Evolutionary conservation across 2,888 invertebrate genomes (phyloP).

Genomic region (Yponomeuta plumbellus): DNA sequence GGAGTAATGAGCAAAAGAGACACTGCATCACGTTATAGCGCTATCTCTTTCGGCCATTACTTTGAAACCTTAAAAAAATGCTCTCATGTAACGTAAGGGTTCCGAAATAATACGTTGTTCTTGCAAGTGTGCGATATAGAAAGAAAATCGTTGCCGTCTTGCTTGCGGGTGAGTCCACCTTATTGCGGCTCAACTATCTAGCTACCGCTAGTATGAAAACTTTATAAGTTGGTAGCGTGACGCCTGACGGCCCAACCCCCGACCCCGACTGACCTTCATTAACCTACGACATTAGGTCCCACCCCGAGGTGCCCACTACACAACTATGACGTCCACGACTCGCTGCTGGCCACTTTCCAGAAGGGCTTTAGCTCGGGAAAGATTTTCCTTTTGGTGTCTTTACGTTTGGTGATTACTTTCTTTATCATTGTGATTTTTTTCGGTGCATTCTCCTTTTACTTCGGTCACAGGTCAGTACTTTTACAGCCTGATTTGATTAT

Average conservation of each 20-base stretch:
- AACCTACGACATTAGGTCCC: slow-evolving; percentile 48
- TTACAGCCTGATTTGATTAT: too few species aligned
- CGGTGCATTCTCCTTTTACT: neutral
- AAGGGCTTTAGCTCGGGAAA: neutral
- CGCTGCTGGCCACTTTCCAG: neutral
- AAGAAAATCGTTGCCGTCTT: neutral
- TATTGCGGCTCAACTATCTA: neutral
- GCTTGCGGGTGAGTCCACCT: neutral
- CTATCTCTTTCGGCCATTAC: too few species aligned
- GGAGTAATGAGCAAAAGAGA: too few species aligned
- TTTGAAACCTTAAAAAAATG: too few species aligned
- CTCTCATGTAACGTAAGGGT: too few species aligned
- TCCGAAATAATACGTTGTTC: too few species aligned
- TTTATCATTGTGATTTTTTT: too few species aligned
- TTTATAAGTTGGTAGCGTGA: slow-evolving; percentile 42
- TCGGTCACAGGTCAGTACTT: too few species aligned
- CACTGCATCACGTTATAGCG: too few species aligned
- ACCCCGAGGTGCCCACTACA: slow-evolving; percentile 6
- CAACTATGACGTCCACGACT: slow-evolving; percentile 4
- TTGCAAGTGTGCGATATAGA: neutral
- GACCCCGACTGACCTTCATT: slow-evolving; percentile 39
- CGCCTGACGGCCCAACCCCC: slow-evolving; percentile 34
- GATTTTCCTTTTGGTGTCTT: neutral
- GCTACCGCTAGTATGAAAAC: neutral
- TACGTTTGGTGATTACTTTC: neutral